Evolutionary conservation across 2,113 vertebrate genomes (phyloP), one percentile per base, ranked within the genome.

Genomic region (Calonectris borealis): DNA sequence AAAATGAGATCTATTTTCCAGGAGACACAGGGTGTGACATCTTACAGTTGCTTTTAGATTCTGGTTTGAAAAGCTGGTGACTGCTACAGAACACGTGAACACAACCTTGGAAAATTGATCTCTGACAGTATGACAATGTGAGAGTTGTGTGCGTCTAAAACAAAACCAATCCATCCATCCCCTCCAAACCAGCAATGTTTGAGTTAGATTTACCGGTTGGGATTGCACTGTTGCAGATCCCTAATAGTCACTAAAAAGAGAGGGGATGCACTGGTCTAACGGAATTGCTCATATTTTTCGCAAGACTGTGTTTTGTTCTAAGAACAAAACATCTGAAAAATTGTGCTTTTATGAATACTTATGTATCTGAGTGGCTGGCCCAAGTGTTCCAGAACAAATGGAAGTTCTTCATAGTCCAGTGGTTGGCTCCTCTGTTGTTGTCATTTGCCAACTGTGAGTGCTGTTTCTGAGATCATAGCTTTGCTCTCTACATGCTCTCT

Each of bases 1-100:
- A 83, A 95, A 96, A 96, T 92, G 40, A 90, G 93, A 86, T 96
- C 86, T 72, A 22, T 96, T 95, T 96, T 92, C 66, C 92, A 91
- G 91, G 60, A 89, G 93, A 88, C 57, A 46, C 65, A 65, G 96
- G 87, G 89, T 93, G 91, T 94, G 73, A 95, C 80, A 90, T 95
- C 61, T 51, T 93, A 73, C 44, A 77, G 78, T 95, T 88, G 64
- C 78, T 94, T 76, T 94, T 83, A 19, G 32, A 21, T 65, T 91
- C 62, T 92, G 49, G 17, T 84, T 66, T 87, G 78, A 54, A 89
- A 73, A 62, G 58, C 90, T 81, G 88, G 38, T 71, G 66, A 32
- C 60, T 66, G 64, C 78, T 69, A 11, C 42, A 40, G 69, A 90
- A 22, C 73, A 38, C 19, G 5, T 69, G 66, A 92, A 57, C 29